phyloP scores from a whole-genome alignment of 2,797 vertebrate genomes.

The Acanthurus leucopareius region DNA sequence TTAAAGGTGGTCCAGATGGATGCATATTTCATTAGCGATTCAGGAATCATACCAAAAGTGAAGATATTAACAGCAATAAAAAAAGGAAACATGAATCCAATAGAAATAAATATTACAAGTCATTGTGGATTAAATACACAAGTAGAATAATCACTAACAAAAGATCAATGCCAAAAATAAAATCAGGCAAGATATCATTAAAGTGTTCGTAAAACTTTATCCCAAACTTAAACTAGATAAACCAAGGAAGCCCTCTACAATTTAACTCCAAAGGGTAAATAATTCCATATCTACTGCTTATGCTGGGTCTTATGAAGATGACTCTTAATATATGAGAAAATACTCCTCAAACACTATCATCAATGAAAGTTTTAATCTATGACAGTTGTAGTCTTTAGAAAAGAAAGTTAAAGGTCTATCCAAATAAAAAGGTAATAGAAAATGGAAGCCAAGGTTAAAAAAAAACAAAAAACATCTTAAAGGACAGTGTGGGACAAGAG shows the following conservation, averaged over 20 bases:
- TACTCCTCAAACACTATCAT: conserved; percentile 61
- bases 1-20: conserved; percentile 62
- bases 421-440: conserved; percentile 67
- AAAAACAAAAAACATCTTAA: conserved; percentile 48
- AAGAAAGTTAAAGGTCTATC: conserved; percentile 53
- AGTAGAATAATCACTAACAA: conserved; percentile 83
- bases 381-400: conserved; percentile 62
- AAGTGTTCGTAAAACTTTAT: conserved; percentile 79
- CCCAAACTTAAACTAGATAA: conserved; percentile 85
- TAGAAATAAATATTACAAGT: conserved; percentile 93
- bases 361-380: conserved; percentile 64
- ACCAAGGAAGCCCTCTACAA: conserved; percentile 85
- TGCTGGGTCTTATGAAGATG: conserved; percentile 64
- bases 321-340: conserved; percentile 69
- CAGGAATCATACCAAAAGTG: conserved; percentile 60
- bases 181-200: conserved; percentile 70
- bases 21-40: conserved; percentile 70
- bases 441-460: conserved; percentile 70
- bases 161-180: conserved; percentile 73
- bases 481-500: conserved; percentile 15
- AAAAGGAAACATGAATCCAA: conserved; percentile 74
- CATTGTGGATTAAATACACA: conserved; percentile 86
- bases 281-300: conserved; percentile 81
- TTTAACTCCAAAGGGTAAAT: conserved; percentile 86
- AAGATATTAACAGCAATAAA: conserved; percentile 77